Base-by-base conservation (phyloP, 2,797 vertebrate species). In the Platalea minor region DNA sequence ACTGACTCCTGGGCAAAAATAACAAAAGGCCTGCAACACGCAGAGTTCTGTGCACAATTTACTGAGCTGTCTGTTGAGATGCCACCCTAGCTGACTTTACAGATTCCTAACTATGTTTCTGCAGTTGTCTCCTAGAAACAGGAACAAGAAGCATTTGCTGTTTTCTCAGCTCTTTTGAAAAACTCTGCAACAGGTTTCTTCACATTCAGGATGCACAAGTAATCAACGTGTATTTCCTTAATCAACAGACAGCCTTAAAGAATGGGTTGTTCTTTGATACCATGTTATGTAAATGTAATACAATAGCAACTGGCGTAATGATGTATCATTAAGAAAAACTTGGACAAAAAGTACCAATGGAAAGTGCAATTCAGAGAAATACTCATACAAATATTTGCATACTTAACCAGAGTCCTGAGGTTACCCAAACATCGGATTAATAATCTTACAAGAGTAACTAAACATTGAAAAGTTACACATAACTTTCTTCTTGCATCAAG, bases 111-210 rank as follows among this genome's bases (percentile, higher is more conserved):
- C 92, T 75, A 5, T 95, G 95, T 68, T 92, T 89, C 92, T 96
- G 84, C 92, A 92, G 89, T 95, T 97, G 95, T 96, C 93, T 95
- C 96, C 95, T 97, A 93, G 96, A 95, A 91, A 97, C 96, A 95
- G 86, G 88, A 91, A 69, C 57, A 94, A 94, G 96, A 90, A 95
- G 85, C 76, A 69, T 91, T 95, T 73, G 85, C 91, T 96, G 94
- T 79, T 95, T 95, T 88, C 89, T 96, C 79, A 93, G 95, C 86
- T 75, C 84, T 88, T 93, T 88, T 83, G 76, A 81, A 91, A 95
- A 89, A 70, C 75, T 87, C 78, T 69, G 81, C 81, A 53, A 16
- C 81, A 83, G 88, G 91, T 95, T 35, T 87, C 68, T 59, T 69
- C 56, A 17, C 2, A 31, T 67, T 46, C 72, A 12, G 51, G 91